Evolutionary conservation across 2,888 invertebrate species (phyloP), one percentile per base, ranked within the genome.

Genomic region (Lacanobia wlatinum): DNA sequence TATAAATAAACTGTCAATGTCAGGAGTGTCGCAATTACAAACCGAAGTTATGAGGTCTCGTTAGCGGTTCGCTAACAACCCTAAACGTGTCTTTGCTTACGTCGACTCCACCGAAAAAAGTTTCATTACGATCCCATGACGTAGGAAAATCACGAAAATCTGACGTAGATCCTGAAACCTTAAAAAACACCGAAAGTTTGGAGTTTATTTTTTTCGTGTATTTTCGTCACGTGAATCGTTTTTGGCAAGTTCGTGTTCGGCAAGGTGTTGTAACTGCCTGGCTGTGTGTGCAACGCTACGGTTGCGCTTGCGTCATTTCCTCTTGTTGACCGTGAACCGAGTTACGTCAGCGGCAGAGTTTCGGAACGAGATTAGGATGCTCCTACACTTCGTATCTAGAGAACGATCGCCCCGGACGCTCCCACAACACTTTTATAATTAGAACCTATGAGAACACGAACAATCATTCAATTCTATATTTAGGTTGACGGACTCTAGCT

Each of bases 221-320:
- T 74, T 82, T 72, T 76, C 83, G 84, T 89, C 90, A 90, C 89
- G 90, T 89, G 89, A 84, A 87, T 85, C 87, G 88, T 92, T 93
- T 67, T 93, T 93, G 91, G 93, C 93, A 89, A 91, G 88, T 90
- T 89, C 86, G 85, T 86, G 87, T 84, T 87, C 79, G 87, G 62
- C 78, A 78, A 80, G 68, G 87, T 92, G 90, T 94, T 91, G 93
- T 91, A 94, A 94, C 87, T 87, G 89, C 78, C 78, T 72, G 76
- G 73, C 71, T 75, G 77, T 83, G 82, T 82, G 89, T 91, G 92
- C 92, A 92, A 88, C 89, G 89, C 85, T 84, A 86, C 85, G 88
- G 84, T 85, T 87, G 87, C 86, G 91, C 89, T 94, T 95, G 95
- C 95, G 96, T 96, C 96, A 96, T 94, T 95, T 96, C 96, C 96